phyloP scores from a whole-genome alignment of 2,888 invertebrate species.

The Mimumesa dahlbomi region DNA sequence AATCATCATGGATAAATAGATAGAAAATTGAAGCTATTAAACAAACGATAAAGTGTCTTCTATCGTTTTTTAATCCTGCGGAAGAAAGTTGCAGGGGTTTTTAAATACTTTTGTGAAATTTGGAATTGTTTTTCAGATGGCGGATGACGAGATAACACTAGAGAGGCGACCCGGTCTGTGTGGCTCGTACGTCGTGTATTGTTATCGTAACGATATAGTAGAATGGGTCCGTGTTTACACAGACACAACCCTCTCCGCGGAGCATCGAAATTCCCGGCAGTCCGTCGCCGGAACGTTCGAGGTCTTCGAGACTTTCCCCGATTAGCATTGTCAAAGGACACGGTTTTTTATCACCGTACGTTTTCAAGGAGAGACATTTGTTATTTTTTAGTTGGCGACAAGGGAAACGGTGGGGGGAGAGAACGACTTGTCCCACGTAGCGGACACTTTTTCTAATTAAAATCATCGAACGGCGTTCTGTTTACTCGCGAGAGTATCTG shows the following conservation, averaged over 20 bases:
- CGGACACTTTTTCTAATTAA: constrained; percentile 69
- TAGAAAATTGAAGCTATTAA: constrained; percentile 38
- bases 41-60: constrained; percentile 52
- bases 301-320: constrained; percentile 19
- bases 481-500: constrained; percentile 55
- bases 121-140: not conserved
- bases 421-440: constrained; percentile 16
- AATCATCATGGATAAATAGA: constrained; percentile 45
- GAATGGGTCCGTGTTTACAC: constrained; percentile 64
- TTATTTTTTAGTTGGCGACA: constrained; percentile 27
- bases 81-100: too few relatives aligned
- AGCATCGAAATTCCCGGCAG: constrained; percentile 49
- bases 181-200: constrained; percentile 56
- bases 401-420: not conserved
- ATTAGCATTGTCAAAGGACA: constrained; percentile 7
- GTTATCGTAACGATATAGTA: constrained; percentile 67
- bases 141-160: not conserved
- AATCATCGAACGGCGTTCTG: constrained; percentile 62
- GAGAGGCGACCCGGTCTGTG: not conserved
- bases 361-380: constrained; percentile 13
- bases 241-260: constrained; percentile 55
- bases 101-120: too few relatives aligned
- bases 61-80: too few relatives aligned
- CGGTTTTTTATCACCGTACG: not conserved
- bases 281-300: constrained; percentile 3